These are phyloP conservation scores for Ploceus nigricollis DNA, from an alignment of 2,113 vertebrate species.

Conservation along the genomic window DNA sequence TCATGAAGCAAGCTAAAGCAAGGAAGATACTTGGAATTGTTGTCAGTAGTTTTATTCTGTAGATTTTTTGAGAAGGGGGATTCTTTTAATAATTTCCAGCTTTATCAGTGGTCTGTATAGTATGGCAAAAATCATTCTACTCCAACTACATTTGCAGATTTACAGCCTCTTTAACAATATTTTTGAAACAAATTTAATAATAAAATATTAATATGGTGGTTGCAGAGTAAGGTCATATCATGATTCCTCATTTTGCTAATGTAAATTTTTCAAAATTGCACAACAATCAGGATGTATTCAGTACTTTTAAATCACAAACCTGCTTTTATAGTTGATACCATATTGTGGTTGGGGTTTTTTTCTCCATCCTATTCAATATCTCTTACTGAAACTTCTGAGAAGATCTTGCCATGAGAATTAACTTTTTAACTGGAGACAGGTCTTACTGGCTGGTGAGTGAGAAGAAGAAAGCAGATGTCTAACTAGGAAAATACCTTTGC, in stretches of 20 bases:
- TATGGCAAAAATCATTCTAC: neutral
- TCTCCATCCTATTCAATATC: neutral
- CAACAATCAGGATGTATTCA: neutral
- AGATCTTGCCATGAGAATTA: neutral
- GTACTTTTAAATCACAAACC: neutral
- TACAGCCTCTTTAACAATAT: neutral
- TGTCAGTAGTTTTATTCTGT: neutral
- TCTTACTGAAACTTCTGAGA: neutral
- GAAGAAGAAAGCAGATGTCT: neutral
- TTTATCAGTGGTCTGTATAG: neutral
- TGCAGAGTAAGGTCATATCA: neutral
- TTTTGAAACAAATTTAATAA: neutral
- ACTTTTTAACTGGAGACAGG: neutral
- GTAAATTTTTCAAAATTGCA: neutral
- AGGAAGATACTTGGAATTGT: neutral
- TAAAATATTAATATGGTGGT: neutral
- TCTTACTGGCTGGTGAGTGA: neutral
- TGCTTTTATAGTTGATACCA: neutral
- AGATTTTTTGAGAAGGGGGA: neutral
- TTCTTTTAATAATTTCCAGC: neutral
- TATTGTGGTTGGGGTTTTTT: neutral
- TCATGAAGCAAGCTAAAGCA: neutral
- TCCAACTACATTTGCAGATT: neutral
- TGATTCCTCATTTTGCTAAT: neutral
- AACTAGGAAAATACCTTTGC: neutral